Evolutionary conservation across 1,140 invertebrate species (phyloP), one percentile per base, ranked within the genome.

Genomic region (Brachionus sp.): DNA sequence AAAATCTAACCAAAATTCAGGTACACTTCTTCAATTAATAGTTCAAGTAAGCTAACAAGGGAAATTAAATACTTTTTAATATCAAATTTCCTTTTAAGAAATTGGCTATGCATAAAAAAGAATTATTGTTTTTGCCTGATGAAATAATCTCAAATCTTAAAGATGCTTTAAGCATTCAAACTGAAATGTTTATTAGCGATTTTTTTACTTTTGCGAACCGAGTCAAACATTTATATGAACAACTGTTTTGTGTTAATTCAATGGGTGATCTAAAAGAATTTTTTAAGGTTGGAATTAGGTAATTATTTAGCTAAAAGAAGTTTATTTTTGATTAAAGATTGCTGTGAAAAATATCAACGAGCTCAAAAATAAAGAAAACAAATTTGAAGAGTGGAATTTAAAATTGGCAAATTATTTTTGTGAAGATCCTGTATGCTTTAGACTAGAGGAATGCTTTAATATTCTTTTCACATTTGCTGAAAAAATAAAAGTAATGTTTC

Each of bases 351-450:
- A 88, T 91, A 96, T 77, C 88, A 91, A 70, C 9, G 92, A 92
- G 10, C 88, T 96, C 25, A 93, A 95, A 86, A 90, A 92, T 64
- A 93, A 93, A 83, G 92, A 96, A 90, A 91, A 92, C 57, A 92
- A 95, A 86, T 91, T 98, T 7, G 94, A 96, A 85, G 90, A 90
- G 7, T 77, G 90, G 42, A 85, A 86, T 13, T 83, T 84, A 7
- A 86, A 87, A 64, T 83, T 88, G 68, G 85, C 85, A 9, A 50
- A 84, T 13, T 87, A 87, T 85, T 88, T 88, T 78, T 89, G 86
- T 84, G 88, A 89, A 84, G 86, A 87, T 62, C 86, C 86, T 29
- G 85, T 85, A 10, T 83, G 82, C 1, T 89, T 89, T 62, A 88
- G 88, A 84, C 80, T 89, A 3, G 88, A 89, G 70, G 88, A 88